Percentiles rank a stretch among this genome's conserved stretches.
phyloP scores from a whole-genome alignment of 1,140 invertebrate species.

The Penaeus vannamei region DNA sequence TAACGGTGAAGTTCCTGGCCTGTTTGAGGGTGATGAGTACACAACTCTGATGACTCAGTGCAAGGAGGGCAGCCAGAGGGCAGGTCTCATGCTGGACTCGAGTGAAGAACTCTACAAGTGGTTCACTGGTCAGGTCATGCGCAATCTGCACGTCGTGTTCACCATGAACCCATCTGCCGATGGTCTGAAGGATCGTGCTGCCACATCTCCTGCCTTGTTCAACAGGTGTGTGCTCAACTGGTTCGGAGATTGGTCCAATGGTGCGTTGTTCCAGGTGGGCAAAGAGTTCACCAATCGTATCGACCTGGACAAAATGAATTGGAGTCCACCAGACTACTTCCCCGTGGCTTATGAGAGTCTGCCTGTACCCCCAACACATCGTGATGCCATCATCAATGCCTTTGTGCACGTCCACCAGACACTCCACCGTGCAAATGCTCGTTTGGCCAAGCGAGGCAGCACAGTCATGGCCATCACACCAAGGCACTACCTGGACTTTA shows the following conservation, averaged over 20 bases:
- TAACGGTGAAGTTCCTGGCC: conserved; percentile 97
- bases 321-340: conserved; percentile 90
- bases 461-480: conserved; percentile 98
- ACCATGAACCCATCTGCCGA: conserved; percentile 99
- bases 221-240: conserved; percentile 99
- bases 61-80: conserved; percentile 97
- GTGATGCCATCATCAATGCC: conserved; percentile 97
- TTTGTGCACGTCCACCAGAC: conserved; percentile 99
- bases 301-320: conserved; percentile 86
- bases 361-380: conserved; percentile 83
- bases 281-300: conserved; percentile 89
- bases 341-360: conserved; percentile 87
- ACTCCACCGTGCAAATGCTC: conserved; percentile 91
- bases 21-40: conserved; percentile 88
- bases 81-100: conserved; percentile 98
- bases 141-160: conserved; percentile 99
- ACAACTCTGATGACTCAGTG: conserved; percentile 99
- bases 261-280: conserved; percentile 94
- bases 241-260: conserved; percentile 99
- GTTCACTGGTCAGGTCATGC: conserved; percentile 97
- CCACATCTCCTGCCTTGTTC: conserved; percentile 98
- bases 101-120: conserved; percentile 98
- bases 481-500: conserved; percentile 99
- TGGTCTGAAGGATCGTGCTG: conserved; percentile 96
- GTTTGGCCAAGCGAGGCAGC: conserved; percentile 91